Conservation (phyloP, 2,888 invertebrate genomes). For the Rotaria socialis region DNA sequence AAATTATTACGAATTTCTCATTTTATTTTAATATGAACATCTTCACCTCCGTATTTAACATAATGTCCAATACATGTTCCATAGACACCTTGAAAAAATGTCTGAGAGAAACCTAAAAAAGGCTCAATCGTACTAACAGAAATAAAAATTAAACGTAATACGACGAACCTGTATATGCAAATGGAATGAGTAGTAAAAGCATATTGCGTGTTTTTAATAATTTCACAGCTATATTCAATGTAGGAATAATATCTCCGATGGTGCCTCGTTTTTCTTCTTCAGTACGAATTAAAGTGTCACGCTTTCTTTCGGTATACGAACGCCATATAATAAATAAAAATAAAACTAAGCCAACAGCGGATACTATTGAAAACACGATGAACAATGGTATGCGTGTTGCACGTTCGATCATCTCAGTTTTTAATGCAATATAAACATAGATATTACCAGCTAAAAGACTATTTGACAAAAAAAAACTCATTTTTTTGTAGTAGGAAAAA, state of each 20-base stretch:
- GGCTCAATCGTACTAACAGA: not conserved
- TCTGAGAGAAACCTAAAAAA: slow-evolving; percentile 72
- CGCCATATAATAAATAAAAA: slow-evolving; percentile 24
- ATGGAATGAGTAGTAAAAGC: slow-evolving; percentile 76
- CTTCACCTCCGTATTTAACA: slow-evolving; percentile 65
- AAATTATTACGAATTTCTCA: not conserved
- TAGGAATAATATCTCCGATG: not conserved
- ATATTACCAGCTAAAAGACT: slow-evolving; percentile 21
- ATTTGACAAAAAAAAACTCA: not conserved
- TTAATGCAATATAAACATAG: slow-evolving; percentile 10
- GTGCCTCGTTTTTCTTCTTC: not conserved
- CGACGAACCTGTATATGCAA: slow-evolving; percentile 70
- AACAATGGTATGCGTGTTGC: slow-evolving; percentile 3
- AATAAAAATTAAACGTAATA: slow-evolving; percentile 60
- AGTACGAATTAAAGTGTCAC: not conserved
- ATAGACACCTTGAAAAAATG: slow-evolving; percentile 93
- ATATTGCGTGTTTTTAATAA: slow-evolving; percentile 78
- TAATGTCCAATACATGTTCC: slow-evolving; percentile 86
- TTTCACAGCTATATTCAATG: slow-evolving; percentile 62
- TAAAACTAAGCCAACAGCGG: not conserved
- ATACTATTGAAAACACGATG: not conserved
- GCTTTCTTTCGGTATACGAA: not conserved
- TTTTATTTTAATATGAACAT: not conserved
- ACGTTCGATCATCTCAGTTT: not conserved
- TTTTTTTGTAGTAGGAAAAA: not conserved